Base-by-base conservation (phyloP, 1,140 invertebrate genomes). In the Drosophila punjabiensis region DNA sequence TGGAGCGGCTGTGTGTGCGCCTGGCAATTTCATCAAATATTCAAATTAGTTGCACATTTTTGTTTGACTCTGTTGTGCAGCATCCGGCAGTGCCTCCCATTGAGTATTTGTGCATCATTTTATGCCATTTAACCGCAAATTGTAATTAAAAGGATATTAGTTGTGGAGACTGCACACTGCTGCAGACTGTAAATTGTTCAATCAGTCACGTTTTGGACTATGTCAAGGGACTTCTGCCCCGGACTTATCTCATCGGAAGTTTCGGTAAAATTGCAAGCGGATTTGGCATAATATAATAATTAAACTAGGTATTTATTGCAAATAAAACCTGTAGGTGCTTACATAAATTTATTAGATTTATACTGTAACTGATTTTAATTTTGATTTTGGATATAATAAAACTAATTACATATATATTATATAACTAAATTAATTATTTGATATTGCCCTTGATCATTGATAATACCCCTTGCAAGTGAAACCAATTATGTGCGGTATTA, bases 81-180 rank as follows among this genome's bases (percentile, higher is more conserved):
- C 20, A n/a, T 14, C 53, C 45, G 50, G 30, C 58, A 8, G 35
- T 41, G 30, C 14, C 39, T n/a, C 52, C 60, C 41, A 47, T 62
- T 47, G 58, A 79, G 32, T 59, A 53, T 66, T 81, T 67, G 35
- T 30, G 47, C 30, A 14, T 35, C 10, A 60, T 63, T 79, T 74
- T 68, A 55, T 79, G 75, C 47, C 52, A 50, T 58, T 70, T 76
- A 68, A 87, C 83, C 83, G 41, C 83, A 82, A 73, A 73, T 66
- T 76, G 66, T 73, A 87, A 86, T 86, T 80, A 78, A 82, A 82
- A 78, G 74, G 43, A 62, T 68, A 82, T 82, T 82, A 78, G 61
- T 76, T 76, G 74, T 76, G 52, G 53, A 30, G 10, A 35, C 45
- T 24, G 71, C 32, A 35, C 30, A 56, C 43, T 18, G 41, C n/a